Base-by-base conservation (phyloP, 2,888 invertebrate species). In the Oscheius sp. region DNA sequence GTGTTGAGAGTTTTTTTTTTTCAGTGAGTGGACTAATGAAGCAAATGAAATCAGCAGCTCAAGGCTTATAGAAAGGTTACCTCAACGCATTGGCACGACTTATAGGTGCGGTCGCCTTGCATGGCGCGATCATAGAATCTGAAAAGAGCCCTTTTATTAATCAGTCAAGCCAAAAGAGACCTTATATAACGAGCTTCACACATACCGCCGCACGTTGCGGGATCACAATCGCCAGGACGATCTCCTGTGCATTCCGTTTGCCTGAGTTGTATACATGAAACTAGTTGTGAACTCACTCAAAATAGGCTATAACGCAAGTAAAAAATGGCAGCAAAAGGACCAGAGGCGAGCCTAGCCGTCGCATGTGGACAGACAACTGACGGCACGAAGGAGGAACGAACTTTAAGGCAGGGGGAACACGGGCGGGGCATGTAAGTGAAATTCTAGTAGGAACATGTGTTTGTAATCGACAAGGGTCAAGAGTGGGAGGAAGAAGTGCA, bases 161-260 rank as follows among this genome's bases (percentile, higher is more conserved):
- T 1, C 10, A 29, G 46, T n/a, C 33, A 12, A 3, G 6, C 25
- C 37, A 27, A 25, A 12, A n/a, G 15, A 8, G 27, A 76, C 74
- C 77, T 68, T 17, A 78, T 68, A 33, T 78, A 78, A 48, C 75
- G 70, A 2, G 75, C 63, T 50, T 75, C 75, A 42, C 78, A 78
- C 3, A 64, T 46, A 2, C 75, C 78, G 3, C 74, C 75, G 63
- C 78, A 78, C n/a, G 48, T 63, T 29, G 58, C 39, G 6, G 75
- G 74, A 52, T 78, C 67, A 48, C 78, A 78, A 29, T 78, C 78
- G 29, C 78, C 78, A 25, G 72, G 69, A n/a, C 72, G 70, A 1
- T 52, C 46, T 12, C 71, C 75, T 15, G 27, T 52, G 39, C 65
- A 65, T 61, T 61, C 61, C 2, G 45, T n/a, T n/a, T 25, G n/a